Base-by-base conservation (phyloP, 2,797 vertebrate species). In the Rachycentron canadum region DNA sequence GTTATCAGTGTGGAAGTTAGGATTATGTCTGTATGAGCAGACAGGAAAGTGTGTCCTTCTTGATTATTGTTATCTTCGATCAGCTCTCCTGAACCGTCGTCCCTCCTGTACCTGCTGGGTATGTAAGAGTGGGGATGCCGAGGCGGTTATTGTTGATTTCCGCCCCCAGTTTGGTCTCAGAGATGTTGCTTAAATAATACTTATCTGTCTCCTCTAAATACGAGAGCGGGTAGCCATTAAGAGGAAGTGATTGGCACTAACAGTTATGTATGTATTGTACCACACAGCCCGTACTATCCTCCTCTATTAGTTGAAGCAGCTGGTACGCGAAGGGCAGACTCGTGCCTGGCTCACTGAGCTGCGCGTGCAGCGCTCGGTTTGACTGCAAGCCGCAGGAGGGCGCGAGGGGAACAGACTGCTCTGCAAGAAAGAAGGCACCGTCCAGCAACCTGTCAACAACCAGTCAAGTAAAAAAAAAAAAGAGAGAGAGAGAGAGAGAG, bases 261-360 rank as follows among this genome's bases (percentile, higher is more conserved):
- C 25, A 19, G 26, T 47, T 26, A 23, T n/a, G 12, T 16, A 9
- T 38, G 14, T 38, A 32, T 32, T 3, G 10, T 17, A 57, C 5
- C 26, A 14, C 26, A 2, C 5, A 23, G n/a, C 28, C 14, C 28
- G 68, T 12, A 36, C 62, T 38, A 23, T 36, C 21, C 50, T 67
- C 41, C 32, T 56, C 30, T 50, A 21, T 21, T 73, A 43, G 52
- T 58, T 23, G 2, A 7, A 69, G 19, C 52, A 60, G 73, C 65
- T 69, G 59, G 55, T 45, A 55, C 72, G 68, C 53, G 67, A 57
- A 63, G 69, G 36, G 55, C 57, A 64, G 32, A 41, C 11, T 68
- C 45, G 52, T 73, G 56, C 45, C 28, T 14, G 61, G 43, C 21
- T 52, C 36, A 25, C n/a, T 19, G 40, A 66, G 60, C 26, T 17